Evolutionary conservation across 2,888 invertebrate species (phyloP), one percentile per base, ranked within the genome.

Genomic region (Sinhomidia bicolor): DNA sequence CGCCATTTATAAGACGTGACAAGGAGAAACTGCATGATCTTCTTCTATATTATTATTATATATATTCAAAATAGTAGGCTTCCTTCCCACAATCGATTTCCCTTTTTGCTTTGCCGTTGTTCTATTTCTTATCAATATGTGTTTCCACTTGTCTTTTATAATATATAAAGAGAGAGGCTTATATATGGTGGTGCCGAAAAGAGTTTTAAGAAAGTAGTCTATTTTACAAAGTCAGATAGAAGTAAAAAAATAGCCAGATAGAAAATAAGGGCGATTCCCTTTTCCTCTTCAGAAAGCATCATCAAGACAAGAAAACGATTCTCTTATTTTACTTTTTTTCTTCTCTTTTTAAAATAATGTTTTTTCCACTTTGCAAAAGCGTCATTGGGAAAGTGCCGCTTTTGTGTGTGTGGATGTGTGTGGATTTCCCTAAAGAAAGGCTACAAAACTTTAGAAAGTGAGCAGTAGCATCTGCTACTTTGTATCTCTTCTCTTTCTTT

Each of bases 1-100:
- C 17, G 6, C 23, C 23, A 51, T 51, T 51, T 14, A 51, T 14
- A 51, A 51, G 51, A 51, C 51, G 14, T 14, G 14, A 51, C 51
- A 51, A n/a, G 51, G n/a, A 23, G 4, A 51, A 51, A 29, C 47
- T 51, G 76, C n/a, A 76, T 14, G 32, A 17, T 14, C n/a, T n/a
- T n/a, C n/a, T 36, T 26, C 47, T 17, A 65, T 32, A 32, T 29
- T 65, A 57, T 23, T 1, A 23, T 14, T 10, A n/a, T 29, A 65
- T 57, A 57, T 1, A 65, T 65, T 65, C 29, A 32, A 65, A 65
- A 23, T 32, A 1, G 54, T 54, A n/a, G n/a, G n/a, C 79, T 57
- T 47, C 65, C 32, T 17, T 74, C 36, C 57, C 78, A 57, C 80
- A 85, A 85, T 85, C 85, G 85, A 85, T 85, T 85, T 85, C 76